Base-by-base conservation (phyloP, 1,140 invertebrate genomes). In the Cardiocondyla obscurior region DNA sequence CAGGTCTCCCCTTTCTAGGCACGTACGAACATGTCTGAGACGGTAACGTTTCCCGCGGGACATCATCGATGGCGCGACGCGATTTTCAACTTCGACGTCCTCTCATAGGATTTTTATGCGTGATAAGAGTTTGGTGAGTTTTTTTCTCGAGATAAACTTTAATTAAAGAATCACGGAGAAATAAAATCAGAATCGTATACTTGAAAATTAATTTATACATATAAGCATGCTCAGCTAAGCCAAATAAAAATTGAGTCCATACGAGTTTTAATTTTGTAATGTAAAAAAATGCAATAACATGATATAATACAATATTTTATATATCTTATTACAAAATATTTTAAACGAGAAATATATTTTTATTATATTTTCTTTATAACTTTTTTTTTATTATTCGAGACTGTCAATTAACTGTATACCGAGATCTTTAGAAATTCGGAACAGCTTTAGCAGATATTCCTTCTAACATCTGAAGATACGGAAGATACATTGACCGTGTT, bases 41-140 rank as follows among this genome's bases (percentile, higher is more conserved):
- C 6, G 4, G 64, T 86, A 87, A 87, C 62, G 85, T 39, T 46
- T 83, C 85, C 81, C 72, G 5, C 8, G 85, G 72, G 81, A 77
- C 33, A 7, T 22, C 42, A 22, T 51, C 25, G 60, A 79, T 77
- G 49, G 51, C 42, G 22, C 12, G 28, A 49, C 22, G 58, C 73
- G 51, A 85, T 82, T 70, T 60, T 44, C 67, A 53, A 62, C 42
- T 64, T 72, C 51, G 25, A 53, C 44, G 44, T 53, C 30, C 7
- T 36, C 58, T 46, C 36, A 42, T 36, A 64, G 30, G n/a, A 36
- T 77, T 83, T 74, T 62, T 82, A 44, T 33, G 7, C 30, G 25
- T 64, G 69, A 83, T 83, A 64, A 85, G 55, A 86, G 46, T 85
- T 85, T n/a, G 42, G 12, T 46, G 53, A 55, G 62, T 74, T 39